Conservation (phyloP, 2,888 invertebrate genomes). For the Tetrapedia diversipes region DNA sequence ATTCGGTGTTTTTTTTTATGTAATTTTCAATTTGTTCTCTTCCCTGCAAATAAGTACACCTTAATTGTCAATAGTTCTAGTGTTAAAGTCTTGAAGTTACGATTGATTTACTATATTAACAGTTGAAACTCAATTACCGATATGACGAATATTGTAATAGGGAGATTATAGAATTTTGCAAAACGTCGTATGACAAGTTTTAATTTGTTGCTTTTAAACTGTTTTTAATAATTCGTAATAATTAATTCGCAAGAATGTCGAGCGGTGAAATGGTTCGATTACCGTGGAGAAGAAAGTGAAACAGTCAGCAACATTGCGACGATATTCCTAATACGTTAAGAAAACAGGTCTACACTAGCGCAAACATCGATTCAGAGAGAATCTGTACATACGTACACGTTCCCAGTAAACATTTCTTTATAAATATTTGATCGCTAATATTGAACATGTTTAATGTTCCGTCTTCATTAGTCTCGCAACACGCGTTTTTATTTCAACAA, state of each 20-base stretch:
- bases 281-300: neutral
- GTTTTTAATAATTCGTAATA: no score
- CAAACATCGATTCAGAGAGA: constrained; percentile 28
- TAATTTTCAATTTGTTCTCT: no score
- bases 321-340: constrained; percentile 30
- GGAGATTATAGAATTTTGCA: no score
- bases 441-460: constrained; percentile 26
- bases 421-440: constrained; percentile 39
- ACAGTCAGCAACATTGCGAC: neutral
- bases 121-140: no score
- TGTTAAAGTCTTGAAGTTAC: no score
- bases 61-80: no score
- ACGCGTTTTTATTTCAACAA: constrained; percentile 19
- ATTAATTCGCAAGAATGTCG: neutral
- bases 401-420: constrained; percentile 37
- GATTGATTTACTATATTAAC: no score
- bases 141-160: no score
- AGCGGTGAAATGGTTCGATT: neutral
- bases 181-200: no score
- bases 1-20: no score
- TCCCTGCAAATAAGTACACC: no score
- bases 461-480: constrained; percentile 21
- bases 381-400: constrained; percentile 29
- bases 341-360: constrained; percentile 24
- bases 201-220: no score